These are phyloP conservation scores for Erynnis tages DNA, from an alignment of 2,888 invertebrate genomes.

Conservation along the genomic window DNA sequence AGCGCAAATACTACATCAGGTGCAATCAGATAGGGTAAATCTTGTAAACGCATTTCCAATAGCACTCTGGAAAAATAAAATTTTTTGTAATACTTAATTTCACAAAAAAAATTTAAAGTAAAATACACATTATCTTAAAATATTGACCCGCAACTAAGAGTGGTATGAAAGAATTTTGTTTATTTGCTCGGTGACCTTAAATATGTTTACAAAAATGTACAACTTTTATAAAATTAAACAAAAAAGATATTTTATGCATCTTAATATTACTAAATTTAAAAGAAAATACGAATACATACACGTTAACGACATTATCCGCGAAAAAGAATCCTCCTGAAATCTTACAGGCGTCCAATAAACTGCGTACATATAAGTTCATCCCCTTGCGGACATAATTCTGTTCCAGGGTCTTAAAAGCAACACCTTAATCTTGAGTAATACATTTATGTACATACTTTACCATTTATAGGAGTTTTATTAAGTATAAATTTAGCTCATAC, in stretches of 20 bases:
- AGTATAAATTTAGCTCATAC: no score
- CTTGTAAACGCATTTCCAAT: slow-evolving; percentile 41
- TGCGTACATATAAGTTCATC: slow-evolving; percentile 51
- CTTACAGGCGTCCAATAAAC: slow-evolving; percentile 31
- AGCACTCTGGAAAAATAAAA: slow-evolving; percentile 39
- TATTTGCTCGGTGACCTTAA: no score
- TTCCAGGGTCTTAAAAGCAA: slow-evolving; percentile 46
- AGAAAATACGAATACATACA: slow-evolving; percentile 47
- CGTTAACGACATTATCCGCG: slow-evolving; percentile 49
- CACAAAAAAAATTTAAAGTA: no score
- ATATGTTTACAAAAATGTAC: no score
- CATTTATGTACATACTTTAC: background rate
- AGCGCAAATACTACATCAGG: slow-evolving; percentile 47
- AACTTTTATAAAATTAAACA: no score
- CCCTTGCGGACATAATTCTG: slow-evolving; percentile 48
- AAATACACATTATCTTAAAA: no score
- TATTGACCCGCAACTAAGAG: no score
- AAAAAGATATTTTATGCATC: no score
- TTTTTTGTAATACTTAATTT: background rate
- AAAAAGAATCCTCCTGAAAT: slow-evolving; percentile 49
- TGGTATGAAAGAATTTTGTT: no score
- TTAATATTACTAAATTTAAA: background rate
- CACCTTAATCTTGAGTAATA: background rate
- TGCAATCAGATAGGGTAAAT: slow-evolving; percentile 42
- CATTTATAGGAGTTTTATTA: background rate